Conservation (phyloP, 2,113 vertebrate genomes). For the Prochilodus magdalenae region DNA sequence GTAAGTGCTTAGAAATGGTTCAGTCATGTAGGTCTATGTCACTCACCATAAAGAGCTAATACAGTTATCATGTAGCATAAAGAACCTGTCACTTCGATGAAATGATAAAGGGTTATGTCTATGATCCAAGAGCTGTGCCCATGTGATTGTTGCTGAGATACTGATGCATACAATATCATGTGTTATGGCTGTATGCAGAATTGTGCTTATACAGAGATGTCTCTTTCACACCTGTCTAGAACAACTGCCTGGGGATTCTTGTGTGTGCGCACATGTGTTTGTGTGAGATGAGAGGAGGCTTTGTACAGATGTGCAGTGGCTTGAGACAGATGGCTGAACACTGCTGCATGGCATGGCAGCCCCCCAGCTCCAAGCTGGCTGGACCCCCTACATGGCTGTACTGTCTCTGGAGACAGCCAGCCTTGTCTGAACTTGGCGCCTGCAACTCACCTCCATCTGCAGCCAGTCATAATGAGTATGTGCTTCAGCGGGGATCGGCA, state of each 20-base stretch:
- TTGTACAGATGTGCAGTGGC: not conserved
- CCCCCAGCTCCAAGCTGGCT: conserved; percentile 3
- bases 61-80: too few species aligned
- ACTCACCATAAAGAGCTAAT: too few species aligned
- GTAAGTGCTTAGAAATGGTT: too few species aligned
- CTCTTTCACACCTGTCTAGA: not conserved
- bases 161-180: not conserved
- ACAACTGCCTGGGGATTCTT: not conserved
- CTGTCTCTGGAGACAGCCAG: conserved; percentile 26
- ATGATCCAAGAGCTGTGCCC: too few species aligned
- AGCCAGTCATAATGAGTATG: conserved; percentile 49
- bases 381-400: conserved; percentile 27
- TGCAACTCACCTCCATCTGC: conserved; percentile 22
- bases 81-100: too few species aligned
- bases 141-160: not conserved
- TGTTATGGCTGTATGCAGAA: not conserved
- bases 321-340: conserved; percentile 2
- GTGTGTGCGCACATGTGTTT: not conserved
- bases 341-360: conserved; percentile 8
- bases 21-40: too few species aligned
- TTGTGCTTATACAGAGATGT: not conserved
- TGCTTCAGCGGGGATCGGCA: conserved; percentile 8
- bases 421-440: conserved; percentile 12
- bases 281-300: not conserved
- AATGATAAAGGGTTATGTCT: too few species aligned